Conservation (phyloP, 2,797 vertebrate genomes). For the Geotrypetes seraphini region DNA sequence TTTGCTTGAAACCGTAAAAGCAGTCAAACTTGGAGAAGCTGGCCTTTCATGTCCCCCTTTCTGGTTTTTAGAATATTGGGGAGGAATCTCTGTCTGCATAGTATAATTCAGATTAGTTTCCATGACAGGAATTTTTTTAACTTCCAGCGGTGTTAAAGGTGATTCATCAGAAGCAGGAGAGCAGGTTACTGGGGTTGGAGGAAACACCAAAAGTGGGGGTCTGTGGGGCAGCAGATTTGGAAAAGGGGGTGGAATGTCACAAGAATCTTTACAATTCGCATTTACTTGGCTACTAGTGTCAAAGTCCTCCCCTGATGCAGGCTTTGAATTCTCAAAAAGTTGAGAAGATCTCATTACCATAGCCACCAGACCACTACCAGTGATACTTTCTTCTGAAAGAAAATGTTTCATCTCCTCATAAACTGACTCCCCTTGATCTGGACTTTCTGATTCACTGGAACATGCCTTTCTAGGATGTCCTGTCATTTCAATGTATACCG, state of each 20-base stretch:
- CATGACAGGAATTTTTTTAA: conserved; percentile 88
- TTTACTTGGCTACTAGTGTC: conserved; percentile 11
- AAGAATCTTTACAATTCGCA: conserved; percentile 52
- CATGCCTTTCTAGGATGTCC: conserved; percentile 59
- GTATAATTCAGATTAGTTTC: conserved; percentile 87
- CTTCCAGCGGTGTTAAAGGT: conserved; percentile 87
- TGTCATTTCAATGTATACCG: conserved; percentile 90
- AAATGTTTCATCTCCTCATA: conserved; percentile 98
- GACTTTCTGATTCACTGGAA: conserved; percentile 60
- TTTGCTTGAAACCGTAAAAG: conserved; percentile 63
- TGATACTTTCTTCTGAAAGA: conserved; percentile 52
- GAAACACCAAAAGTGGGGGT: conserved; percentile 90
- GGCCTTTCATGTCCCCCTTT: conserved; percentile 61
- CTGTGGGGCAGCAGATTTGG: conserved; percentile 89
- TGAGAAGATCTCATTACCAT: conserved; percentile 48
- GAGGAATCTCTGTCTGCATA: conserved; percentile 66
- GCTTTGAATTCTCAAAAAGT: conserved; percentile 50
- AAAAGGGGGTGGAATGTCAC: conserved; percentile 89
- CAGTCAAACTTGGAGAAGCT: conserved; percentile 67
- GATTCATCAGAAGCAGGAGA: conserved; percentile 94
- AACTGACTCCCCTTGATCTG: conserved; percentile 77
- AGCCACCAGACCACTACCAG: conserved; percentile 34
- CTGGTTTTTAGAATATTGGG: conserved; percentile 68
- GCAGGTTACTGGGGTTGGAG: conserved; percentile 83
- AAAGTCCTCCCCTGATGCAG: conserved; percentile 18